A percentile compares a stretch with the other conserved stretches of the same genome.
phyloP scores from a whole-genome alignment of 2,888 invertebrate species.

The Cephus sareptanus region DNA sequence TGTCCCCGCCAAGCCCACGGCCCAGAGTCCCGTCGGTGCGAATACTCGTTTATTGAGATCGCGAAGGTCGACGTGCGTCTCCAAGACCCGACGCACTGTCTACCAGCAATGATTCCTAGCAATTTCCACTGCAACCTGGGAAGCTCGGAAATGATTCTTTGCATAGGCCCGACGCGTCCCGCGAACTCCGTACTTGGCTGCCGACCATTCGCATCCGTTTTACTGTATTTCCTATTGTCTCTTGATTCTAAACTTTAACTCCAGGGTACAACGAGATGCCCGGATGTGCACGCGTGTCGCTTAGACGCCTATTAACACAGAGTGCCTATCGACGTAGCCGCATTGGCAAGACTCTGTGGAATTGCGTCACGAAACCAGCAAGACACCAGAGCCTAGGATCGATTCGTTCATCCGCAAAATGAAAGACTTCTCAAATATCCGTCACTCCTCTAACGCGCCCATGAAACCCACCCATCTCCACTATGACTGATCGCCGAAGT shows the following conservation, averaged over 20 bases:
- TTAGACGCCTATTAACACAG: neutral
- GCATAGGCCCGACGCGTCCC: too few species aligned
- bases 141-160: neutral
- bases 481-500: neutral
- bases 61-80: conserved; percentile 24
- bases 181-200: neutral
- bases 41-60: conserved; percentile 31
- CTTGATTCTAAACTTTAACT: neutral
- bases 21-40: conserved; percentile 19
- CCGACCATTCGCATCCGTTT: neutral
- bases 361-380: conserved; percentile 1
- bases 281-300: neutral
- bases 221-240: neutral
- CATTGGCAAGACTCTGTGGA: neutral
- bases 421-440: conserved; percentile 1
- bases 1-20: conserved; percentile 2
- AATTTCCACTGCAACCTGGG: neutral
- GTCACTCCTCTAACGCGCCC: neutral
- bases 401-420: conserved; percentile 5
- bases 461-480: neutral
- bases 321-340: neutral
- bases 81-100: neutral
- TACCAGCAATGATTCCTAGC: neutral
- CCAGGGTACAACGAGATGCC: neutral
- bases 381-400: conserved; percentile 1